phyloP scores from a whole-genome alignment of 1,140 invertebrate species.

The Meloidogyne chitwoodi region DNA sequence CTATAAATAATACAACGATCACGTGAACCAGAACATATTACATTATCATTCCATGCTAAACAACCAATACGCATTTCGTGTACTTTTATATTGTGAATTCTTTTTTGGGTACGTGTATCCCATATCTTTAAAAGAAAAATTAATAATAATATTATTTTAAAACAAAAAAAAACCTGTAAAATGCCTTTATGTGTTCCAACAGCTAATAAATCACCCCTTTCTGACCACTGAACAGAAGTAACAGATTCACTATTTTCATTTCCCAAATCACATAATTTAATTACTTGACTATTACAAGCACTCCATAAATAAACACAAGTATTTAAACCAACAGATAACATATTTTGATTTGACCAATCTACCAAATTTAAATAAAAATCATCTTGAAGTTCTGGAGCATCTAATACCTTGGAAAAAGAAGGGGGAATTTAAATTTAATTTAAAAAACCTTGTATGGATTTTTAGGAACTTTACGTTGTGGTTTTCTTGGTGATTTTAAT shows the following conservation, averaged over 20 bases:
- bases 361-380: conserved; percentile 98
- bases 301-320: conserved; percentile 99
- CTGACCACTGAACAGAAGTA: conserved; percentile 98
- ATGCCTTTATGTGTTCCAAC: conserved; percentile 79
- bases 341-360: conserved; percentile 98
- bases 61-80: conserved; percentile 79
- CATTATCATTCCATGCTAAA: conserved; percentile 91
- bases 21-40: conserved; percentile 88
- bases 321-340: conserved; percentile 93
- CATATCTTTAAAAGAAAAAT: conserved; percentile 22
- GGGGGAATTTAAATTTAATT: conserved; percentile 69
- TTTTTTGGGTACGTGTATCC: conserved; percentile 82
- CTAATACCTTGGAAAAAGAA: conserved; percentile 94
- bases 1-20: conserved; percentile 88
- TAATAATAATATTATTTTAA: no score
- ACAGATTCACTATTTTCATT: conserved; percentile 80
- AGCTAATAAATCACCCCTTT: conserved; percentile 87
- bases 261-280: conserved; percentile 88
- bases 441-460: conserved; percentile 54
- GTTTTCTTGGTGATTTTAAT: conserved; percentile 55
- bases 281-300: conserved; percentile 95
- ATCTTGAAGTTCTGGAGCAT: conserved; percentile 96
- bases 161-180: conserved; percentile 29
- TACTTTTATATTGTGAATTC: conserved; percentile 81
- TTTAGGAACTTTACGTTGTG: conserved; percentile 58